Percentiles rank a stretch among this genome's conserved stretches.
Conservation (phyloP, 2,888 invertebrate species). For the Noctua fimbriata region DNA sequence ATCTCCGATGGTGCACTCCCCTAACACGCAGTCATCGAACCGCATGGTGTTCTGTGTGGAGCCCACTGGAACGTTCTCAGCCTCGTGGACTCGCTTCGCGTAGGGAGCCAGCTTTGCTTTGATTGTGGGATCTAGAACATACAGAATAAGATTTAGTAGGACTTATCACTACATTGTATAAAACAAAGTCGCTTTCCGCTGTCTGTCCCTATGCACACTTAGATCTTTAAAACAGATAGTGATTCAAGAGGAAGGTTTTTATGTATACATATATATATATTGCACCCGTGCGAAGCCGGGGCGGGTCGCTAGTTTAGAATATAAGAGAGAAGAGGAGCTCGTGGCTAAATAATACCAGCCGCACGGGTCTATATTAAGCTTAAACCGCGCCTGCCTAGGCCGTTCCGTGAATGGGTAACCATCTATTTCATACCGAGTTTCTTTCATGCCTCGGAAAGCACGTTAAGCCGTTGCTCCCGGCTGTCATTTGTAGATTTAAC, state of each 20-base stretch:
- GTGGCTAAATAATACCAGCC: neutral
- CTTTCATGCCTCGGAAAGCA: neutral
- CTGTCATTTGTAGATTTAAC: neutral
- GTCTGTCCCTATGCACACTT: too few species aligned
- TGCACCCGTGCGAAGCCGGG: too few species aligned
- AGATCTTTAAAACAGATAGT: too few species aligned
- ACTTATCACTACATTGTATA: neutral
- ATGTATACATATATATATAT: too few species aligned
- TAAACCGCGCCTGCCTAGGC: neutral
- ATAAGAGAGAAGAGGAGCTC: neutral
- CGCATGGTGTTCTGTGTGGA: slow-evolving; percentile 87
- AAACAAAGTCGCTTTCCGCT: too few species aligned
- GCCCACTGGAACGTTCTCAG: slow-evolving; percentile 91
- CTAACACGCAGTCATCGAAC: slow-evolving; percentile 89
- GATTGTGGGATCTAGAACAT: slow-evolving; percentile 89
- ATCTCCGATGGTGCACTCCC: slow-evolving; percentile 94
- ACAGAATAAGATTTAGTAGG: neutral
- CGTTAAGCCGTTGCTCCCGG: neutral
- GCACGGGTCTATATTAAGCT: too few species aligned
- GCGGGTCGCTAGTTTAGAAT: neutral
- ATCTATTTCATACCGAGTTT: neutral
- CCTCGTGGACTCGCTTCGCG: slow-evolving; percentile 90
- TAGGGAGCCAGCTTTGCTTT: slow-evolving; percentile 91
- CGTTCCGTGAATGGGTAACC: neutral
- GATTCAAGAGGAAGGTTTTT: too few species aligned